Base-by-base conservation (phyloP, 2,797 vertebrate species). In the Gila robusta region DNA sequence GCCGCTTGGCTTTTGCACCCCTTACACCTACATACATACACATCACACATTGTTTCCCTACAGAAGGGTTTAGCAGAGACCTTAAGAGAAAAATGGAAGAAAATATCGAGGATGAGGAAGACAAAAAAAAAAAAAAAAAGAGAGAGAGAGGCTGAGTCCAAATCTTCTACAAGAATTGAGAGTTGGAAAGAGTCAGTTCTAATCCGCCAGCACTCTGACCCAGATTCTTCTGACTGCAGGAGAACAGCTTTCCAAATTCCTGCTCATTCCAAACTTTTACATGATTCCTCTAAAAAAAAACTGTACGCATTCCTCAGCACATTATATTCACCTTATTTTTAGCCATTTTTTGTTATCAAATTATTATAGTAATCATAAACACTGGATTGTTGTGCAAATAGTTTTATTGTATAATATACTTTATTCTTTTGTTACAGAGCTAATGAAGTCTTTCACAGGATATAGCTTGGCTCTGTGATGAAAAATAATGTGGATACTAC, bases 81-180 rank as follows among this genome's bases (percentile, higher is more conserved):
- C 23, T 4, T 21, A 54, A 79, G 83, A 82, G 49, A 62, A 67
- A 23, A 56, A 32, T 39, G 16, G 4, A 71, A 26, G 91, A 90
- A 91, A 91, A 28, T 88, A 92, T 32, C 28, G 77, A 87, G 85
- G 89, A 89, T 87, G 88, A 54, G 49, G 56, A 86, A 81, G 52
- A 79, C 26, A 66, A 37, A 52, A 37, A 21, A 72, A 56, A 47
- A 16, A 5, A 47, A n/a, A 62, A 74, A 32, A 14, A 32, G 11
- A 26, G 26, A 74, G 16, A 71, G 26, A 79, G 26, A 79, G 26
- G 28, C 12, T 0, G 56, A 73, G 69, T 52, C 69, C 23, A 81
- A 80, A 47, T 64, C 17, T 66, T 81, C 84, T 73, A 32, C 59
- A 81, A 86, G 69, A 86, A 76, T 32, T 21, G 54, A 73, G 79